Conservation (phyloP, 2,797 vertebrate species). For the Notolabrus celidotus region DNA sequence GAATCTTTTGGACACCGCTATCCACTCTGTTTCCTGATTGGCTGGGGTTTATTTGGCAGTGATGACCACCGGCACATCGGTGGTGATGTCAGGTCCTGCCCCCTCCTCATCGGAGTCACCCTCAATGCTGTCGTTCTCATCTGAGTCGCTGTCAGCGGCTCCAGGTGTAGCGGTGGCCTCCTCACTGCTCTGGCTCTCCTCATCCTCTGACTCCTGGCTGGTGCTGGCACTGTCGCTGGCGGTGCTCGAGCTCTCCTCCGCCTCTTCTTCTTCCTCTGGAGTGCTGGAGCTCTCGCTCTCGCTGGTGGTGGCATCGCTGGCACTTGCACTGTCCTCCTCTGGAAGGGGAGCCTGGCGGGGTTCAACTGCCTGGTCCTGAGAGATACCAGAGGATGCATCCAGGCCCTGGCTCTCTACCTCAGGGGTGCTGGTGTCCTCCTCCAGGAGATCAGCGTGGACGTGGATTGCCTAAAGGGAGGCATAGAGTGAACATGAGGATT, state of each 20-base stretch:
- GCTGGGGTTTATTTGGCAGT: conserved; percentile 78
- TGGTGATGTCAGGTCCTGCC: conserved; percentile 31
- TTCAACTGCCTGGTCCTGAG: conserved; percentile 57
- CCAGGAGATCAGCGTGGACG: conserved; percentile 73
- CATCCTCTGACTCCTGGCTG: conserved; percentile 72
- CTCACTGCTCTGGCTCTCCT: conserved; percentile 82
- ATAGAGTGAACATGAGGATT: not conserved
- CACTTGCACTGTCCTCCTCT: conserved; percentile 47
- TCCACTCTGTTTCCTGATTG: conserved; percentile 10
- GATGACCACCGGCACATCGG: conserved; percentile 68
- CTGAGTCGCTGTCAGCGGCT: conserved; percentile 75
- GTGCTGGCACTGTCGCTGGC: conserved; percentile 54
- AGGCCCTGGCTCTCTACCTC: conserved; percentile 82
- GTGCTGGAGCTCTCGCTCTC: conserved; percentile 62
- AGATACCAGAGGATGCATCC: conserved; percentile 58
- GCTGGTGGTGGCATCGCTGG: conserved; percentile 46
- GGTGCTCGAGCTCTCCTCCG: conserved; percentile 59
- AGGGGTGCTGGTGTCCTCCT: conserved; percentile 85
- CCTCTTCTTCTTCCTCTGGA: conserved; percentile 65
- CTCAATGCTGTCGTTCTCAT: conserved; percentile 80
- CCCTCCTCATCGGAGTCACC: conserved; percentile 71
- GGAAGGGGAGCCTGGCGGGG: conserved; percentile 61
- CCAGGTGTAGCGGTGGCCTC: conserved; percentile 79
- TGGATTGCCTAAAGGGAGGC: conserved; percentile 75
- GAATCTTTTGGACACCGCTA: conserved; percentile 18